These are phyloP conservation scores for Macaria notata DNA, from an alignment of 2,888 invertebrate species.

Conservation along the genomic window DNA sequence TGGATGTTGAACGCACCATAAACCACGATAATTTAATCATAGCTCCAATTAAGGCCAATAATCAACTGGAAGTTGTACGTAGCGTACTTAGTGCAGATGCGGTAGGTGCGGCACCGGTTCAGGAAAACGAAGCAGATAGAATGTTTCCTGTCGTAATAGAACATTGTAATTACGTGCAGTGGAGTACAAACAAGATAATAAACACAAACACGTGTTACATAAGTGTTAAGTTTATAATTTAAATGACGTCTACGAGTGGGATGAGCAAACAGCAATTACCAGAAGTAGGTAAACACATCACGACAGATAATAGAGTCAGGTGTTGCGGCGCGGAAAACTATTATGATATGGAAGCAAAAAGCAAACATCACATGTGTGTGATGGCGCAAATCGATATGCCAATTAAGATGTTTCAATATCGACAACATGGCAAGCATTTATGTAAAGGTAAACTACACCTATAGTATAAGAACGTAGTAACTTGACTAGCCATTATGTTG, in stretches of 20 bases:
- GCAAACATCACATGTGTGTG: constrained; percentile 8
- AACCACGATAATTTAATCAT: constrained; percentile 61
- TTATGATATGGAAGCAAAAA: constrained; percentile 16
- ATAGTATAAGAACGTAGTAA: neutral
- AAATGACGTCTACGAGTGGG: constrained; percentile 17
- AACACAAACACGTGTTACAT: constrained; percentile 24
- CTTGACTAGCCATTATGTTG: no score
- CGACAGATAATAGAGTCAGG: constrained; percentile 14
- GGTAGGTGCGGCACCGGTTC: constrained; percentile 15
- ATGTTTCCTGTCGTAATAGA: constrained; percentile 22
- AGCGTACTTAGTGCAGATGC: constrained; percentile 23
- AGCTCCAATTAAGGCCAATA: constrained; percentile 63
- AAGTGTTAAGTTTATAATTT: constrained; percentile 20
- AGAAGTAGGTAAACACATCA: constrained; percentile 10
- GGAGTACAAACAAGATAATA: constrained; percentile 19
- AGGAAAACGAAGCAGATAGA: constrained; percentile 25
- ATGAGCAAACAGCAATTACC: constrained; percentile 21
- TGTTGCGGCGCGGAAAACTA: constrained; percentile 16
- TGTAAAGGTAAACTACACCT: neutral
- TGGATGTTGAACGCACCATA: constrained; percentile 57
- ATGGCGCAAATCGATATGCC: constrained; percentile 10
- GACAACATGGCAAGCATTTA: neutral
- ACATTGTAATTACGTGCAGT: constrained; percentile 10
- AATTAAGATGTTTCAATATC: constrained; percentile 13
- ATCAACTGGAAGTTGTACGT: constrained; percentile 38